Percentiles rank a stretch among this genome's conserved stretches.
phyloP scores from a whole-genome alignment of 2,113 vertebrate species.

The Myrmecobius fasciatus region DNA sequence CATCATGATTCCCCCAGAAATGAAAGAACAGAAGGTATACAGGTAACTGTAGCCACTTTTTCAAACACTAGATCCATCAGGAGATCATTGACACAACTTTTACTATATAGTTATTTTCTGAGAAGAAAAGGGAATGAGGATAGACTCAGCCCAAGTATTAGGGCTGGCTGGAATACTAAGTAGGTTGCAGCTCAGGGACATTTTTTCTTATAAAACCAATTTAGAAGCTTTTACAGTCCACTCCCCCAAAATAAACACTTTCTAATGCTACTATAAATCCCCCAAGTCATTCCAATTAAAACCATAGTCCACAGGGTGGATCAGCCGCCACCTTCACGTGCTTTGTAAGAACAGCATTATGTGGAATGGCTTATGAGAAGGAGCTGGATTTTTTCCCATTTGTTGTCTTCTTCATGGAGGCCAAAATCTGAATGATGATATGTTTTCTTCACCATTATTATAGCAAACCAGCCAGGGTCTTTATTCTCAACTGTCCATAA shows the following conservation, averaged over 20 bases:
- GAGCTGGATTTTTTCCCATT: neutral
- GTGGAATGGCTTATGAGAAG: neutral
- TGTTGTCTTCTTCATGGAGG: neutral
- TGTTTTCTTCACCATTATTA: neutral
- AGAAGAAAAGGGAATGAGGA: slow-evolving; percentile 30
- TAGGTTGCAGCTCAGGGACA: neutral
- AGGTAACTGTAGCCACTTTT: neutral
- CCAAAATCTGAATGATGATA: neutral
- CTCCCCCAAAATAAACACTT: neutral
- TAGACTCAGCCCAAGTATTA: slow-evolving; percentile 5
- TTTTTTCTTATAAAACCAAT: slow-evolving; percentile 20
- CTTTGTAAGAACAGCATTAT: neutral
- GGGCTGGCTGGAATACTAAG: neutral
- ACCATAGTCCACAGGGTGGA: neutral
- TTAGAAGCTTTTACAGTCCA: slow-evolving; percentile 19
- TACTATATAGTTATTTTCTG: slow-evolving; percentile 33
- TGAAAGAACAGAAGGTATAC: slow-evolving; percentile 22
- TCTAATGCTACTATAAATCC: neutral
- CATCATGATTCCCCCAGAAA: slow-evolving; percentile 43
- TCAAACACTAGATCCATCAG: slow-evolving; percentile 16
- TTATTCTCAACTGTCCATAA: neutral
- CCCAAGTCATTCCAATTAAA: slow-evolving; percentile 38
- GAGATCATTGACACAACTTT: slow-evolving; percentile 24
- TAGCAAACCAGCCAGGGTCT: neutral
- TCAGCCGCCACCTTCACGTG: neutral